Evolutionary conservation across 1,140 invertebrate genomes (phyloP).

Genomic region (Cylas formicarius): DNA sequence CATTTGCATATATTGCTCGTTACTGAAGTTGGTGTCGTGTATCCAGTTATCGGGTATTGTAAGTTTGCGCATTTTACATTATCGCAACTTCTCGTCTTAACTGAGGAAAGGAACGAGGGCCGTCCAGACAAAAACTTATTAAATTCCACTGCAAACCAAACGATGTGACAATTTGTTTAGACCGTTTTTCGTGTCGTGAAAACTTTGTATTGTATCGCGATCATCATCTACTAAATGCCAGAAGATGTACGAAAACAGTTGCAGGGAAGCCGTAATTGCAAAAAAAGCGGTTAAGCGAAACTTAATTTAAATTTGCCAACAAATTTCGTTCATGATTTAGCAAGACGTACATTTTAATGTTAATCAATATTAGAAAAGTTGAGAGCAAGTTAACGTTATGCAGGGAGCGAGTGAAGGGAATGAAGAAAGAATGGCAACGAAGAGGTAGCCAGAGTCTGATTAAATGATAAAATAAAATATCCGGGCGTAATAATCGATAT

Average conservation of each 20-base stretch:
- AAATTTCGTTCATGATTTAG: constrained; percentile 17
- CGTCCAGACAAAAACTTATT: too few relatives aligned
- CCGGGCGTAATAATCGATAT: too few relatives aligned
- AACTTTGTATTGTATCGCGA: too few relatives aligned
- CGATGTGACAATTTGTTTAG: too few relatives aligned
- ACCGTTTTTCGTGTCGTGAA: too few relatives aligned
- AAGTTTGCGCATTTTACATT: constrained; percentile 23
- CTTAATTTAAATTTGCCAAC: constrained; percentile 26
- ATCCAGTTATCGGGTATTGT: constrained; percentile 23
- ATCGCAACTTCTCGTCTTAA: too few relatives aligned
- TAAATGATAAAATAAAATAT: too few relatives aligned
- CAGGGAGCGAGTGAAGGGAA: constrained; percentile 21
- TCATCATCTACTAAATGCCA: too few relatives aligned
- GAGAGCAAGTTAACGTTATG: constrained; percentile 24
- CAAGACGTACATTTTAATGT: constrained; percentile 26
- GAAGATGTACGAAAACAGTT: too few relatives aligned
- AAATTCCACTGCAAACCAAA: too few relatives aligned
- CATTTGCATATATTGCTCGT: constrained; percentile 27
- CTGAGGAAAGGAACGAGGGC: too few relatives aligned
- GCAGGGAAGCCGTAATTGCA: constrained; percentile 21
- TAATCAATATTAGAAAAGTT: constrained; percentile 29
- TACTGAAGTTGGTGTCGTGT: constrained; percentile 20
- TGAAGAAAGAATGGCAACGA: constrained; percentile 23
- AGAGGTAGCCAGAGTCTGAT: too few relatives aligned
- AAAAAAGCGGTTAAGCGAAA: constrained; percentile 27